phyloP scores from a whole-genome alignment of 2,888 invertebrate genomes.

The Spilarctia lutea region DNA sequence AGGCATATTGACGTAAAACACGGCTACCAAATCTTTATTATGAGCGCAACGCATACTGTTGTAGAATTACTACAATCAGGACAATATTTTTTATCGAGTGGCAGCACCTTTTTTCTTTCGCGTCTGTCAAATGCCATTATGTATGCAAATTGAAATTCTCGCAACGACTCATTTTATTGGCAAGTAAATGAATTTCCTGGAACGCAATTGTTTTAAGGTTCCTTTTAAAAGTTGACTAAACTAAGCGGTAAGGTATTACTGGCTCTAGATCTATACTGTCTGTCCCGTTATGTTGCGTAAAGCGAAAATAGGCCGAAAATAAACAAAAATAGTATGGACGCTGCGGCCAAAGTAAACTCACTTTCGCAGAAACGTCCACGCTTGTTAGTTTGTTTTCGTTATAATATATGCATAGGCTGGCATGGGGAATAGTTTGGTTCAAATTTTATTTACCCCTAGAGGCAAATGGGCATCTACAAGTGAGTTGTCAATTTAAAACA shows the following conservation, averaged over 20 bases:
- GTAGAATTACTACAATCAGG: too few species aligned
- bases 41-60: too few species aligned
- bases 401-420: background rate
- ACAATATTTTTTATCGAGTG: too few species aligned
- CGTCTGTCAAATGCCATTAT: too few species aligned
- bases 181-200: background rate
- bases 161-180: background rate
- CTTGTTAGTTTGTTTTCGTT: background rate
- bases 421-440: background rate
- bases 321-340: background rate
- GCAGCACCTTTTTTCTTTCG: too few species aligned
- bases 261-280: background rate
- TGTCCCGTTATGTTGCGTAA: background rate
- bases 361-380: conserved; percentile 1
- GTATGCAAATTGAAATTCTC: background rate
- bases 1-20: too few species aligned
- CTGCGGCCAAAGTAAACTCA: background rate
- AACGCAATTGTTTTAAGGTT: background rate
- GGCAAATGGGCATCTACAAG: background rate
- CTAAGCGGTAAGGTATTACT: background rate
- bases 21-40: too few species aligned
- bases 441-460: background rate
- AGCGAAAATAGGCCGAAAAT: background rate
- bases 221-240: background rate
- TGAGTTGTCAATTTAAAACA: background rate